Conservation (phyloP, 2,113 vertebrate genomes). For the Acanthochromis polyacanthus region DNA sequence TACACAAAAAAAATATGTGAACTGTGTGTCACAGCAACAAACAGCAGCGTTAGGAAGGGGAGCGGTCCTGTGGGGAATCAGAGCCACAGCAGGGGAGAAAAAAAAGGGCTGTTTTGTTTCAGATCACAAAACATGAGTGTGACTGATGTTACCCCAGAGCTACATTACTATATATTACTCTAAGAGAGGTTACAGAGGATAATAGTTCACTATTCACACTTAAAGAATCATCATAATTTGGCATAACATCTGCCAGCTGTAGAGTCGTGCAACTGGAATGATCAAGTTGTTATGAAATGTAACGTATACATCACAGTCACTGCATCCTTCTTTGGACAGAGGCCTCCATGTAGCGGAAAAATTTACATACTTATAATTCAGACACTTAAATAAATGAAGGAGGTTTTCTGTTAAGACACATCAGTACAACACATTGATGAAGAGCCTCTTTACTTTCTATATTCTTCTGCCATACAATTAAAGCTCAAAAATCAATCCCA, state of each 20-base stretch:
- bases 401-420: neutral
- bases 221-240: neutral
- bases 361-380: neutral
- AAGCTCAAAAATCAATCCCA: constrained; percentile 42
- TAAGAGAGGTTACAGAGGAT: neutral
- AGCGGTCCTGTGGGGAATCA: constrained; percentile 24
- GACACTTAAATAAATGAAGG: neutral
- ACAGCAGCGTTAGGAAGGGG: constrained; percentile 17
- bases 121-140: neutral
- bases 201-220: neutral
- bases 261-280: neutral
- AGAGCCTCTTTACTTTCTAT: neutral
- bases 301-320: neutral
- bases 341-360: neutral
- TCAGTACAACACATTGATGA: constrained; percentile 28
- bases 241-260: constrained; percentile 1
- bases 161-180: constrained; percentile 1
- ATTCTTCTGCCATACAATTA: constrained; percentile 12
- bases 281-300: constrained; percentile 1
- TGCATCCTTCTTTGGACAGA: neutral
- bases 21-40: constrained; percentile 24
- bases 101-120: constrained; percentile 13
- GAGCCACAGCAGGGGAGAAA: neutral
- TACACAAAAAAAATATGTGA: constrained; percentile 27
- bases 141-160: neutral